These are phyloP conservation scores for Halocynthia aurantium DNA, from an alignment of 23 tunicate genomes.

Conservation along the genomic window DNA sequence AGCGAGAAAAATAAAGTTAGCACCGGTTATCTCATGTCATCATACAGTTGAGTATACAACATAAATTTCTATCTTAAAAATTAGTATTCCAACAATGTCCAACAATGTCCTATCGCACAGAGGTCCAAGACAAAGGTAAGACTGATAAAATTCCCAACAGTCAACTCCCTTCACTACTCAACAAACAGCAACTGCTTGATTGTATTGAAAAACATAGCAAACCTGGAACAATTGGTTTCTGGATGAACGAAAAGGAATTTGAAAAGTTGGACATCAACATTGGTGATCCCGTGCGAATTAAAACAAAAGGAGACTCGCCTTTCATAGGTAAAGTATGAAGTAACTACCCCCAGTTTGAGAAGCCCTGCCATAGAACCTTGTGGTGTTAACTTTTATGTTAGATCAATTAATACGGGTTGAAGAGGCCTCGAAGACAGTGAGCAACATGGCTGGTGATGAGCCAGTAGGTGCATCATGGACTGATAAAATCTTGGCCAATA, in stretches of 20 bases:
- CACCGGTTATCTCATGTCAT: slow-evolving; percentile 26
- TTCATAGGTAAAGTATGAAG: background rate
- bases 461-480: slow-evolving; percentile 22
- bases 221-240: background rate
- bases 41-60: slow-evolving; percentile 3
- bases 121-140: slow-evolving; percentile 3
- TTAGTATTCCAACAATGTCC: too few relatives aligned
- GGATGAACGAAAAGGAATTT: slow-evolving; percentile 7
- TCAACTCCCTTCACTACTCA: background rate
- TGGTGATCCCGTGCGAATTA: slow-evolving; percentile 5
- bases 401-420: slow-evolving; percentile 13
- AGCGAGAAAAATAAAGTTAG: slow-evolving; percentile 18
- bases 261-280: slow-evolving; percentile 17
- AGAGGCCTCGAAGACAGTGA: slow-evolving; percentile 5
- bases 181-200: background rate
- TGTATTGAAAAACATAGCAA: background rate
- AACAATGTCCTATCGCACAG: too few relatives aligned
- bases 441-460: slow-evolving; percentile 23
- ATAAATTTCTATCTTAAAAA: too few relatives aligned
- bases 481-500: slow-evolving; percentile 24
- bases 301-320: slow-evolving; percentile 19
- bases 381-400: too few relatives aligned
- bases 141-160: slow-evolving; percentile 1
- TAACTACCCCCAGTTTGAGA: too few relatives aligned
- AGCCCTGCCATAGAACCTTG: too few relatives aligned